These are phyloP conservation scores for Papilio helenus DNA, from an alignment of 1,140 invertebrate genomes.

Conservation along the genomic window DNA sequence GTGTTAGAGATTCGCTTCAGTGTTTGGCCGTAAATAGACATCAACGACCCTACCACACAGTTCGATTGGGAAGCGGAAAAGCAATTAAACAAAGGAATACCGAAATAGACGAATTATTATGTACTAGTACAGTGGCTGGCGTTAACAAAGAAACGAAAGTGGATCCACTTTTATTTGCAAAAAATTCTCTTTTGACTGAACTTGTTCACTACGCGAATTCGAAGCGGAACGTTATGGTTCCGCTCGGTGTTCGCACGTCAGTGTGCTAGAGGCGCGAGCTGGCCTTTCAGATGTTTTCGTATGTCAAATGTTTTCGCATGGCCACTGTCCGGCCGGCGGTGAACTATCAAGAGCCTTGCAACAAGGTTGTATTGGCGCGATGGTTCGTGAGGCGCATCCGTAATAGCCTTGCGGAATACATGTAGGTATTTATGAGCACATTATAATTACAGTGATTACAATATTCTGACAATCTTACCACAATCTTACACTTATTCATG, in stretches of 20 bases:
- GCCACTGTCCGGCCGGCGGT: conserved; percentile 47
- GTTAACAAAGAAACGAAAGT: no score
- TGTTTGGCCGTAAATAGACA: not conserved
- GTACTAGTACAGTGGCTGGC: not conserved
- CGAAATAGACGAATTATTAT: not conserved
- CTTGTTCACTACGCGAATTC: not conserved
- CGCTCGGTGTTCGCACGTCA: not conserved
- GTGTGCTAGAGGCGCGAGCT: not conserved
- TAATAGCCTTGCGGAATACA: conserved; percentile 66
- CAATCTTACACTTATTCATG: conserved; percentile 34
- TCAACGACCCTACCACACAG: no score
- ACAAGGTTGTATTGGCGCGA: conserved; percentile 66
- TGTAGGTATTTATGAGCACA: conserved; percentile 42
- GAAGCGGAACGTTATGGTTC: not conserved
- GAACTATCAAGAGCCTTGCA: conserved; percentile 67
- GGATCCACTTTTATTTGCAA: no score
- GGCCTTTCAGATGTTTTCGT: conserved; percentile 46
- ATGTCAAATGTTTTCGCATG: conserved; percentile 58
- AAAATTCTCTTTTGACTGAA: no score
- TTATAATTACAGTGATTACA: conserved; percentile 41
- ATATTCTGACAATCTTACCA: conserved; percentile 34
- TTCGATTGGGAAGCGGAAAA: not conserved
- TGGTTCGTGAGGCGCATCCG: conserved; percentile 63
- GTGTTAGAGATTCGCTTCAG: not conserved
- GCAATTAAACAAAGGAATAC: not conserved